Conservation (phyloP, 2,113 vertebrate species). For the Antennarius striatus region DNA sequence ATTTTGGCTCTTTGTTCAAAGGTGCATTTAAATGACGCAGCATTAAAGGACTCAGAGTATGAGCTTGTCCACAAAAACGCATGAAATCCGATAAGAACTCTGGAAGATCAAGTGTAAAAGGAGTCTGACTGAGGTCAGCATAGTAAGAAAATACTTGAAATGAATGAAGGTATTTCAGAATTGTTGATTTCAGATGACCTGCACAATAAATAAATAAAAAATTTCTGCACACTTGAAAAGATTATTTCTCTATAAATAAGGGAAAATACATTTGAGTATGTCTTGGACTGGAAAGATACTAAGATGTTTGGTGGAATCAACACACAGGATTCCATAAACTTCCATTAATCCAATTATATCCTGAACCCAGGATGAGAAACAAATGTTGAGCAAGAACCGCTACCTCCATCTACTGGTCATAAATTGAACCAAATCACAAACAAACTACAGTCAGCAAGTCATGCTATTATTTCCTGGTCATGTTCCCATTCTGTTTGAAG, state of each 20-base stretch:
- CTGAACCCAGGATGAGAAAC: too few species aligned
- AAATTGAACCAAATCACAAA: too few species aligned
- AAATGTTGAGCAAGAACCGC: neutral
- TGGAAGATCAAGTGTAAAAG: neutral
- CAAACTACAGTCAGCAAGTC: too few species aligned
- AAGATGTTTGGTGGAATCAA: too few species aligned
- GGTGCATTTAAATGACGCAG: constrained; percentile 26
- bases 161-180: too few species aligned
- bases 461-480: too few species aligned
- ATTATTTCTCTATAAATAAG: neutral
- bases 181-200: neutral
- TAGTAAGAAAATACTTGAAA: too few species aligned
- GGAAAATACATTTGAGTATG: neutral
- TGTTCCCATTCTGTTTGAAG: too few species aligned
- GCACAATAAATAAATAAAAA: neutral
- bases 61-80: neutral
- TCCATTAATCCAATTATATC: neutral
- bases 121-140: too few species aligned
- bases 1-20: constrained; percentile 32
- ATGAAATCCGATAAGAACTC: neutral
- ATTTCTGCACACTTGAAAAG: constrained; percentile 1
- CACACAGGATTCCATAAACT: too few species aligned
- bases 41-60: constrained; percentile 22
- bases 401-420: constrained; percentile 47
- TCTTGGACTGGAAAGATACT: too few species aligned